Conservation (phyloP, 1,140 invertebrate species). For the Battus philenor region DNA sequence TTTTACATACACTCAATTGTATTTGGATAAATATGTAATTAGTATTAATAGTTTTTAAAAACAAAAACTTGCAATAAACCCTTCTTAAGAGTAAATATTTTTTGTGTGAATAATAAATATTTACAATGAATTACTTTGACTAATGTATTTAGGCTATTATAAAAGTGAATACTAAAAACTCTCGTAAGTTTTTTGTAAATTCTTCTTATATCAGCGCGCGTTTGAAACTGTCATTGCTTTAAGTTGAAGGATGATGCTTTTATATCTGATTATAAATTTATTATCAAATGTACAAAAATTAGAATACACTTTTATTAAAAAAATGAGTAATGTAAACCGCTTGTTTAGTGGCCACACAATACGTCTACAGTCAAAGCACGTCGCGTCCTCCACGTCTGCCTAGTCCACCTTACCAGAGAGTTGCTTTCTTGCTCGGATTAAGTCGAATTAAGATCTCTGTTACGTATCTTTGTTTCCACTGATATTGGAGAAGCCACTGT, state of each 20-base stretch:
- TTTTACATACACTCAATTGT: too few species aligned
- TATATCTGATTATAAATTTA: too few species aligned
- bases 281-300: too few species aligned
- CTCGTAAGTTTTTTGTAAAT: too few species aligned
- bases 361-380: constrained; percentile 43
- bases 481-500: neutral
- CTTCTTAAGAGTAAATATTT: neutral
- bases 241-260: too few species aligned
- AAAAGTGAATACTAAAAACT: too few species aligned
- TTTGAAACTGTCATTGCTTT: too few species aligned
- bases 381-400: constrained; percentile 36
- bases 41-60: neutral
- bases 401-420: constrained; percentile 54
- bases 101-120: neutral
- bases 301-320: too few species aligned
- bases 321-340: constrained; percentile 16
- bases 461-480: constrained; percentile 45
- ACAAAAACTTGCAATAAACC: neutral
- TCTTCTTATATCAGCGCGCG: too few species aligned
- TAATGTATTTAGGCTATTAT: too few species aligned
- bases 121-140: too few species aligned
- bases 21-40: too few species aligned
- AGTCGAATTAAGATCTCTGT: constrained; percentile 59
- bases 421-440: constrained; percentile 55
- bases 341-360: constrained; percentile 22